A percentile compares a stretch with the other conserved stretches of the same genome.
phyloP scores from a whole-genome alignment of 2,797 vertebrate species.

The Pteronotus mesoamericanus region DNA sequence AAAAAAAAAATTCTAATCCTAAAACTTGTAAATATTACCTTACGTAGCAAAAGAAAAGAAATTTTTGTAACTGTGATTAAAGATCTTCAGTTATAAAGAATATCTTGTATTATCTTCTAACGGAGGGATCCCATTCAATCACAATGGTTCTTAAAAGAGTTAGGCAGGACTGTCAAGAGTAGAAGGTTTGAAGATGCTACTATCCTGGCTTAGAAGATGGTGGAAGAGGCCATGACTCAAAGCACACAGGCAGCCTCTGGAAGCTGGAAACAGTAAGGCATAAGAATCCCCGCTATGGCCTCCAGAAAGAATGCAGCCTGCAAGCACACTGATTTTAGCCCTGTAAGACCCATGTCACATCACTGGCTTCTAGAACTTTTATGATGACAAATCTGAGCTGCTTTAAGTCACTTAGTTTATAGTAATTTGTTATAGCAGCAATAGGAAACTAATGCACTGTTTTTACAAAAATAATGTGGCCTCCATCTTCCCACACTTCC shows the following conservation, averaged over 20 bases:
- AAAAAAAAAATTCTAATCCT: neutral
- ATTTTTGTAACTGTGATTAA: neutral
- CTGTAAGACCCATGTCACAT: neutral
- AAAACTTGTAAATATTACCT: neutral
- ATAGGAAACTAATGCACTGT: neutral
- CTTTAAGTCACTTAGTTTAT: neutral
- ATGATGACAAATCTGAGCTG: neutral
- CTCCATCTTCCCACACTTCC: neutral
- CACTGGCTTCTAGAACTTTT: neutral
- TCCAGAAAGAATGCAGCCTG: neutral
- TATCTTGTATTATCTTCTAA: neutral
- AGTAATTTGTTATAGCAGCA: neutral
- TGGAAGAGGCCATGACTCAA: neutral
- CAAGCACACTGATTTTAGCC: neutral
- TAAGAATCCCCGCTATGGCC: neutral
- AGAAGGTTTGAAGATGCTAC: neutral
- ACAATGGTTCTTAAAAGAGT: neutral
- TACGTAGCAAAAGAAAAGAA: neutral
- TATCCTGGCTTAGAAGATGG: neutral
- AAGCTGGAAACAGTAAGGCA: neutral
- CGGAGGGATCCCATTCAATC: neutral
- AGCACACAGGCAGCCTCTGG: neutral
- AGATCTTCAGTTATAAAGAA: neutral
- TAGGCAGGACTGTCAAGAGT: neutral
- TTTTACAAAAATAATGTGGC: neutral